phyloP scores from a whole-genome alignment of 2,888 invertebrate genomes.

The Acanthosepion pharaonis region DNA sequence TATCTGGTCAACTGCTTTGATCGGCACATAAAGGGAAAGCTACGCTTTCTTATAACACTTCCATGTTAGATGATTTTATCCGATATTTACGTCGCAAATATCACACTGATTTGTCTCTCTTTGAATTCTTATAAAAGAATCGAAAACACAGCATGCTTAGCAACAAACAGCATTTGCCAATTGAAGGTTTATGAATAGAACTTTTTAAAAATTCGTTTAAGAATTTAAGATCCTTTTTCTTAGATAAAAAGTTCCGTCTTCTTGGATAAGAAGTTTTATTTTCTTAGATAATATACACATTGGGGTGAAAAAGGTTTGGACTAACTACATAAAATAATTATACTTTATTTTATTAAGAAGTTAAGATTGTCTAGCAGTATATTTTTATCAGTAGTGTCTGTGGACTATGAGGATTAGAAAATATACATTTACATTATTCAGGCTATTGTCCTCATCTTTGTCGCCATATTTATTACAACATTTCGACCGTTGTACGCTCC shows the following conservation, averaged over 20 bases:
- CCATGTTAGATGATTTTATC: not conserved
- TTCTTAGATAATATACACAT: too few species aligned
- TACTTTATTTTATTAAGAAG: too few species aligned
- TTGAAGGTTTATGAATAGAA: not conserved
- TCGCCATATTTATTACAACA: too few species aligned
- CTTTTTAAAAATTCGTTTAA: not conserved
- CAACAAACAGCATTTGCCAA: not conserved
- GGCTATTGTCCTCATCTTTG: too few species aligned
- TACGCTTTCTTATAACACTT: not conserved
- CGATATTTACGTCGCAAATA: not conserved
- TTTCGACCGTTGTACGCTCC: too few species aligned
- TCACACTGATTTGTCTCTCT: not conserved
- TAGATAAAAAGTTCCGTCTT: not conserved
- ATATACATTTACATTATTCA: too few species aligned
- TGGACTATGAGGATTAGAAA: too few species aligned
- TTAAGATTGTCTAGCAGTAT: too few species aligned
- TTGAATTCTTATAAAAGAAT: not conserved
- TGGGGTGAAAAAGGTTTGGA: too few species aligned
- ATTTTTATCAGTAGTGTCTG: too few species aligned
- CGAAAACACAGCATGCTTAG: not conserved
- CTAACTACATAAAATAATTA: too few species aligned
- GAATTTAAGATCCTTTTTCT: not conserved
- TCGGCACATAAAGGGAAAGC: not conserved
- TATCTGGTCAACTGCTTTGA: slow-evolving; percentile 10
- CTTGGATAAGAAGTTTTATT: too few species aligned